phyloP scores from a whole-genome alignment of 2,113 vertebrate species.

The Carassius carassius region DNA sequence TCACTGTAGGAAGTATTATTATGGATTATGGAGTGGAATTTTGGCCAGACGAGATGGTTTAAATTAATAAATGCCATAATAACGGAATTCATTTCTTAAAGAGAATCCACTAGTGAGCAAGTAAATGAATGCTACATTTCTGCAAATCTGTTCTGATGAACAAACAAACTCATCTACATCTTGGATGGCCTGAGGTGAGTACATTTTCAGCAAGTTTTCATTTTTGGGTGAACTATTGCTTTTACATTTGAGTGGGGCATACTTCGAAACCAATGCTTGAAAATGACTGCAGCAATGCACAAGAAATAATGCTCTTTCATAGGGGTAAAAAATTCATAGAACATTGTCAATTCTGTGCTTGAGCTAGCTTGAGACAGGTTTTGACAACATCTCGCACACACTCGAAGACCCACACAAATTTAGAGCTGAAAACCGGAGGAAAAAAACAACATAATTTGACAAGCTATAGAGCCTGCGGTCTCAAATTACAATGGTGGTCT shows the following conservation, averaged over 20 bases:
- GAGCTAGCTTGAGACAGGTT: constrained; percentile 27
- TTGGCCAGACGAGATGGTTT: no score
- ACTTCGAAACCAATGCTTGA: background rate
- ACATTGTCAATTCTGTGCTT: constrained; percentile 14
- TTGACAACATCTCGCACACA: constrained; percentile 2
- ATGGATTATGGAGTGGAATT: no score
- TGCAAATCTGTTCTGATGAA: background rate
- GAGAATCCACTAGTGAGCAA: background rate
- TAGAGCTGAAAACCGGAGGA: constrained; percentile 17
- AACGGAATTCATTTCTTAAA: background rate
- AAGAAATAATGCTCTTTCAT: background rate
- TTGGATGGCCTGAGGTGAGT: background rate
- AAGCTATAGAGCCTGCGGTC: background rate
- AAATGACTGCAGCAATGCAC: background rate
- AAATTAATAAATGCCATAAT: no score
- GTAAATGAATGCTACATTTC: background rate
- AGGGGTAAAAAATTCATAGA: background rate
- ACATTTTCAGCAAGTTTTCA: background rate
- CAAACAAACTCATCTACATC: background rate
- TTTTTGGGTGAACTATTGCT: background rate
- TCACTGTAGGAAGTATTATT: no score
- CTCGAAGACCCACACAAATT: background rate
- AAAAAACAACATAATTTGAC: background rate
- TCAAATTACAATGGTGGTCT: background rate
- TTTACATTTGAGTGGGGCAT: background rate